phyloP scores from a whole-genome alignment of 1,140 invertebrate species.

The Druon quercuslanigerum region DNA sequence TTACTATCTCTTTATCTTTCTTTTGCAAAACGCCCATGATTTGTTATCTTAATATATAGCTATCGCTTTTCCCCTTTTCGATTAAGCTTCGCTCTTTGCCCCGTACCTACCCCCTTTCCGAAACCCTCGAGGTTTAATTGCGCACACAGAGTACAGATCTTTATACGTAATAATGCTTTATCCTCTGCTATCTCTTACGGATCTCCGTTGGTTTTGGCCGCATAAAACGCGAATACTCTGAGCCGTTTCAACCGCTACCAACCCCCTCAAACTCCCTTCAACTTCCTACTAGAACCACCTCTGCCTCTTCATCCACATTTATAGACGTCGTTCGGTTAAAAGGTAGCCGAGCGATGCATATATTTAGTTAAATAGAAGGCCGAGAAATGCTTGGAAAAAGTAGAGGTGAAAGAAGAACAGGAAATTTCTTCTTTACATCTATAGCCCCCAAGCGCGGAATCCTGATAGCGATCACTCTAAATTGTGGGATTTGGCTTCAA shows the following conservation, averaged over 20 bases:
- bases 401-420: neutral
- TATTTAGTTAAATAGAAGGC: conserved; percentile 43
- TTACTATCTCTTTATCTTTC: no score
- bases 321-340: conserved; percentile 45
- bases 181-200: conserved; percentile 36
- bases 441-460: neutral
- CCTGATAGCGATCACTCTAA: conserved; percentile 22
- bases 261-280: conserved; percentile 4
- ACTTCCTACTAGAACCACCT: neutral
- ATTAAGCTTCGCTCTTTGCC: conserved; percentile 28
- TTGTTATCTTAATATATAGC: conserved; percentile 48
- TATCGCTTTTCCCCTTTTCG: conserved; percentile 17
- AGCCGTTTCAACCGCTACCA: conserved; percentile 24
- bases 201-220: conserved; percentile 21
- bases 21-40: conserved; percentile 60
- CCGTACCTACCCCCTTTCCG: conserved; percentile 20
- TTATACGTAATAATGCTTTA: conserved; percentile 54
- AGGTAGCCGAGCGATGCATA: conserved; percentile 22
- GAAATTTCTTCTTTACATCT: conserved; percentile 9
- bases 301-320: conserved; percentile 35
- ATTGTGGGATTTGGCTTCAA: conserved; percentile 33
- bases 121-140: conserved; percentile 47
- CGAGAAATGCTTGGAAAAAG: conserved; percentile 10
- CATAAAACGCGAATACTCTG: conserved; percentile 37
- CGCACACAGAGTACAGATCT: conserved; percentile 40